A percentile compares a stretch with the other conserved stretches of the same genome.
phyloP scores from a whole-genome alignment of 2,113 vertebrate genomes.

The Anser cygnoides region DNA sequence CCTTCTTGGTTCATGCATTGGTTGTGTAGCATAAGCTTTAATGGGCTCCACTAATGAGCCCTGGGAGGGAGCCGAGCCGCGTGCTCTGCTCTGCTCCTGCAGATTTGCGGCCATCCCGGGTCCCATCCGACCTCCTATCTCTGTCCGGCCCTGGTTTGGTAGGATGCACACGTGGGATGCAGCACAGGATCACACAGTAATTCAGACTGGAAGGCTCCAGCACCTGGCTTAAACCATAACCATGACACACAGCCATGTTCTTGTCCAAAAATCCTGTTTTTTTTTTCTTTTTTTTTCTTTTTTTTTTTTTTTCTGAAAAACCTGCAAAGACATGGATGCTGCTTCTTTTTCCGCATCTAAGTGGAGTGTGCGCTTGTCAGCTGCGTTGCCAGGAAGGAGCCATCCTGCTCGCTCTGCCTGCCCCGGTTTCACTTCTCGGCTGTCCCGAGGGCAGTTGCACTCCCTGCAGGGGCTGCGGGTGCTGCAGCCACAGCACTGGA shows the following conservation, averaged over 20 bases:
- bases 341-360: background rate
- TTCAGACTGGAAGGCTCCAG: background rate
- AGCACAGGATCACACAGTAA: fast-evolving
- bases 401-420: too few species aligned
- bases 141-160: background rate
- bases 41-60: background rate
- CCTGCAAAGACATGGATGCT: fast-evolving
- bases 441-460: too few species aligned
- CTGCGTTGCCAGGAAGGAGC: background rate
- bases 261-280: background rate
- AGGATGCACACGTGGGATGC: fast-evolving
- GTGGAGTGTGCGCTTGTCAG: fast-evolving
- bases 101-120: fast-evolving
- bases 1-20: background rate
- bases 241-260: fast-evolving
- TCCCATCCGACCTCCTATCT: background rate
- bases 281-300: background rate
- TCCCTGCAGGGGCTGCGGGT: too few species aligned
- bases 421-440: too few species aligned
- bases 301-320: background rate
- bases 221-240: fast-evolving
- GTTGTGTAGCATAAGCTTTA: fast-evolving
- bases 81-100: fast-evolving
- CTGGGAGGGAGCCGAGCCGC: background rate
- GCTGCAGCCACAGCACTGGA: too few species aligned